These are phyloP conservation scores for Merops nubicus DNA, from an alignment of 2,113 vertebrate species.

Conservation along the genomic window DNA sequence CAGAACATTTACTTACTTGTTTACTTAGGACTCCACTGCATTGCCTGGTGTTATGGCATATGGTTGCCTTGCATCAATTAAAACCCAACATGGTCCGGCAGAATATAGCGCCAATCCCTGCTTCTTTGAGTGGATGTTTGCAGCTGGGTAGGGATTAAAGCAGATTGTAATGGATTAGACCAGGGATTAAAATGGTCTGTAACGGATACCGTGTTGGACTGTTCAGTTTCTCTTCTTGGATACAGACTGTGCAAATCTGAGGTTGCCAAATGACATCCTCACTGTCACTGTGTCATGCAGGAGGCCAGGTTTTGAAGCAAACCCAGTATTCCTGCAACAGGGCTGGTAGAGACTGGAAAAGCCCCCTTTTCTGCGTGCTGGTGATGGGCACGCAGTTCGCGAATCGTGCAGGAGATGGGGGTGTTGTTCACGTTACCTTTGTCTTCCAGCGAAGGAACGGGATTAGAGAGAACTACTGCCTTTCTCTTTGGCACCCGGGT, in stretches of 20 bases:
- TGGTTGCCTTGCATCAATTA: constrained; percentile 55
- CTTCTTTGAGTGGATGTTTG: constrained; percentile 50
- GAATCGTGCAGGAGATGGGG: constrained; percentile 57
- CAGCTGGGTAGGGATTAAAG: constrained; percentile 50
- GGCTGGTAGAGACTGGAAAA: not conserved
- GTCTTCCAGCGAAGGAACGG: not conserved
- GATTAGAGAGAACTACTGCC: not conserved
- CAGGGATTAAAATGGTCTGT: constrained; percentile 48
- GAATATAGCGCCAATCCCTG: constrained; percentile 24
- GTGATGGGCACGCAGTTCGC: constrained; percentile 41
- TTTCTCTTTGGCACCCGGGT: not conserved
- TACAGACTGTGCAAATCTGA: not conserved
- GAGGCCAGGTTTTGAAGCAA: not conserved
- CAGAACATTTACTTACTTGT: constrained; percentile 6
- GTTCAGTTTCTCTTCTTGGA: constrained; percentile 28
- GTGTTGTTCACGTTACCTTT: constrained; percentile 61
- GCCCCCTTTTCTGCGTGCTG: not conserved
- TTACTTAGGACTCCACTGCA: constrained; percentile 15
- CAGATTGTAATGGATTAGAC: constrained; percentile 62
- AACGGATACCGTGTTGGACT: constrained; percentile 49
- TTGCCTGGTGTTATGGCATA: constrained; percentile 39
- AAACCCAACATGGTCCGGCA: constrained; percentile 44
- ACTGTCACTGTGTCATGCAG: not conserved
- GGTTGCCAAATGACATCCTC: not conserved
- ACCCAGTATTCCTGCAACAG: not conserved